phyloP scores from a whole-genome alignment of 1,140 invertebrate species.

The Hydropsyche tenuis region DNA sequence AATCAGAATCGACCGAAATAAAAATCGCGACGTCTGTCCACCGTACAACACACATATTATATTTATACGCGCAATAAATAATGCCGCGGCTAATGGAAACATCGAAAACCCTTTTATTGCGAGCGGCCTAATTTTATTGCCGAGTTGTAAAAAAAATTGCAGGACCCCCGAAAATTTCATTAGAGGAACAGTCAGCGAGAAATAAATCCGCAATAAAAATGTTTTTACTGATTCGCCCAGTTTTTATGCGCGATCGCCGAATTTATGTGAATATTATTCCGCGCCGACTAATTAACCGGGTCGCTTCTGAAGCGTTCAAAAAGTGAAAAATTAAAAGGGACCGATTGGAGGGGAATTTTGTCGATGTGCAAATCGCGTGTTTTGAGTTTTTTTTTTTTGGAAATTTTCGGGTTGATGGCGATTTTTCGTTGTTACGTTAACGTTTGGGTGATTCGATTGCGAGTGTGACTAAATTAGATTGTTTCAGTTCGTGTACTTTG shows the following conservation, averaged over 20 bases:
- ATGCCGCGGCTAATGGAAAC: slow-evolving; percentile 3
- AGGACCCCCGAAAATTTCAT: slow-evolving; percentile 21
- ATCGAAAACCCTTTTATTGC: slow-evolving; percentile 32
- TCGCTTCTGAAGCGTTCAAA: not conserved
- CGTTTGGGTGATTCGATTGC: not conserved
- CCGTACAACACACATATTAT: too few relatives aligned
- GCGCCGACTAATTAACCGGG: not conserved
- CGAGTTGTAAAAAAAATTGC: slow-evolving; percentile 15
- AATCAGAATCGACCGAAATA: slow-evolving; percentile 8
- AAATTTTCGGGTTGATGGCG: not conserved
- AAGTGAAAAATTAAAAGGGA: not conserved
- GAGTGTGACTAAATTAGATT: too few relatives aligned
- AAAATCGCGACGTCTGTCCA: not conserved
- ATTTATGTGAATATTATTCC: slow-evolving; percentile 1
- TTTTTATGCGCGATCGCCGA: slow-evolving; percentile 6
- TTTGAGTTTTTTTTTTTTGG: not conserved
- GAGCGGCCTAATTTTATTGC: slow-evolving; percentile 27
- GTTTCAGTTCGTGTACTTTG: too few relatives aligned
- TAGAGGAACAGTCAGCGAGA: slow-evolving; percentile 23
- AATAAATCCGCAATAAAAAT: slow-evolving; percentile 30
- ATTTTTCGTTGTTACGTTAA: not conserved
- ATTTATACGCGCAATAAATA: too few relatives aligned
- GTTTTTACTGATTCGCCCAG: not conserved
- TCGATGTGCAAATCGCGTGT: not conserved
- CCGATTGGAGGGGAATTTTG: not conserved